phyloP scores from a whole-genome alignment of 2,113 vertebrate genomes.

The Aleadryas rufinucha region DNA sequence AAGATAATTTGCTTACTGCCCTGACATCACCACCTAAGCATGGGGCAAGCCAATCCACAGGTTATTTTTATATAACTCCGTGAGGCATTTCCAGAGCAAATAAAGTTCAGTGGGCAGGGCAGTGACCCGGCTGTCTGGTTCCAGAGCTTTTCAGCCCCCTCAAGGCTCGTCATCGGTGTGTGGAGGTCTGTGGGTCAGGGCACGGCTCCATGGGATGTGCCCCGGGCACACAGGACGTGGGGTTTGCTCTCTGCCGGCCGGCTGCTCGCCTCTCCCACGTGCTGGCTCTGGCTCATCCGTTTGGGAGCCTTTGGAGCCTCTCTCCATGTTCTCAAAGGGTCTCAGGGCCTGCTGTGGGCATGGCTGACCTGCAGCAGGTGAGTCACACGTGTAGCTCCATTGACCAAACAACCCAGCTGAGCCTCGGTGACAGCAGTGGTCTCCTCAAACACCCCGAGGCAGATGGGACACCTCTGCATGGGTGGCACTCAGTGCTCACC shows the following conservation, averaged over 20 bases:
- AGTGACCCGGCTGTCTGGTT: not conserved
- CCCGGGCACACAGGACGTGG: rapidly evolving
- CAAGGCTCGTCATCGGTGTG: not conserved
- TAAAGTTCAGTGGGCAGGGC: conserved; percentile 33
- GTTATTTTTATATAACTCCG: conserved; percentile 29
- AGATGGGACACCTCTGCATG: not conserved
- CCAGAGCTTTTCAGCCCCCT: not conserved
- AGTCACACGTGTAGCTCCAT: rapidly evolving
- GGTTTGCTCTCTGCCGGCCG: rapidly evolving
- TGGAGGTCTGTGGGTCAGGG: not conserved
- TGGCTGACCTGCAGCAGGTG: rapidly evolving
- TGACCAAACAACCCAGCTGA: not conserved
- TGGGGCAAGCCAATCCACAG: conserved; percentile 14
- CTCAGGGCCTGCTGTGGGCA: not conserved
- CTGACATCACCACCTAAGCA: conserved; percentile 55
- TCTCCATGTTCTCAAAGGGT: not conserved
- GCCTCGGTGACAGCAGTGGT: not conserved
- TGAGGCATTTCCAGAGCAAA: conserved; percentile 51
- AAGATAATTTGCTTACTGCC: conserved; percentile 44
- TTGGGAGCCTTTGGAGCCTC: not conserved
- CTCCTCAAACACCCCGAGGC: not conserved
- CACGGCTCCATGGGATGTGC: not conserved
- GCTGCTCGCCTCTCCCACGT: not conserved
- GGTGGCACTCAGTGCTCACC: rapidly evolving
- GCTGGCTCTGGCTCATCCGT: not conserved